phyloP scores from a whole-genome alignment of 2,113 vertebrate genomes.

The Ochotona curzoniae region DNA sequence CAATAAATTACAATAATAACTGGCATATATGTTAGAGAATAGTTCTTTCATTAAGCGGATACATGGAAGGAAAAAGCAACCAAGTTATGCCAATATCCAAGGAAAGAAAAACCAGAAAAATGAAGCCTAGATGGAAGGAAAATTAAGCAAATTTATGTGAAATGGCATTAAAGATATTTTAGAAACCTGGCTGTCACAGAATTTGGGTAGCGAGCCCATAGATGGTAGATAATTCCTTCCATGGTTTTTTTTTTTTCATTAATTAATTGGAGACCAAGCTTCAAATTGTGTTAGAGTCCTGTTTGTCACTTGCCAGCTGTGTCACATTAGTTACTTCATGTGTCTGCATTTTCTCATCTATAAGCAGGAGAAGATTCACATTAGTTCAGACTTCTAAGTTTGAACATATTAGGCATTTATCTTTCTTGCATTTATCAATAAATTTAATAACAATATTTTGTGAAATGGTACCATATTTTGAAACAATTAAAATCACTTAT shows the following conservation, averaged over 20 bases:
- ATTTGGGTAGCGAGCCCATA: too few relatives aligned
- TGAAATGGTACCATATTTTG: neutral
- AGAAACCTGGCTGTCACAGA: too few relatives aligned
- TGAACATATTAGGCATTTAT: neutral
- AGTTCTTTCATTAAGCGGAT: neutral
- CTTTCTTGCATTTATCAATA: neutral
- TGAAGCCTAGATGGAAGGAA: neutral
- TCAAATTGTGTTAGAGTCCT: neutral
- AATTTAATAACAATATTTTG: neutral
- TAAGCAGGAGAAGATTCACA: neutral
- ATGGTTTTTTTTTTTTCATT: too few relatives aligned
- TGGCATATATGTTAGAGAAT: neutral
- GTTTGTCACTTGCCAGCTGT: neutral
- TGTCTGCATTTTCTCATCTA: neutral
- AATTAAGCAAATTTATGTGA: too few relatives aligned
- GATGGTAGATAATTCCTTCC: too few relatives aligned
- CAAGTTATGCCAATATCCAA: neutral
- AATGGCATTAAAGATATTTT: too few relatives aligned
- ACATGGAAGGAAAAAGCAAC: neutral
- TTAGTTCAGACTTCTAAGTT: neutral
- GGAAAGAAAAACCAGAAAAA: neutral
- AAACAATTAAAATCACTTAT: neutral
- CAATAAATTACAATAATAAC: neutral
- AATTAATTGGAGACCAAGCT: too few relatives aligned
- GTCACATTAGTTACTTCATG: too few relatives aligned